Base-by-base conservation (phyloP, 2,888 invertebrate genomes). In the Pseudoips prasinana region DNA sequence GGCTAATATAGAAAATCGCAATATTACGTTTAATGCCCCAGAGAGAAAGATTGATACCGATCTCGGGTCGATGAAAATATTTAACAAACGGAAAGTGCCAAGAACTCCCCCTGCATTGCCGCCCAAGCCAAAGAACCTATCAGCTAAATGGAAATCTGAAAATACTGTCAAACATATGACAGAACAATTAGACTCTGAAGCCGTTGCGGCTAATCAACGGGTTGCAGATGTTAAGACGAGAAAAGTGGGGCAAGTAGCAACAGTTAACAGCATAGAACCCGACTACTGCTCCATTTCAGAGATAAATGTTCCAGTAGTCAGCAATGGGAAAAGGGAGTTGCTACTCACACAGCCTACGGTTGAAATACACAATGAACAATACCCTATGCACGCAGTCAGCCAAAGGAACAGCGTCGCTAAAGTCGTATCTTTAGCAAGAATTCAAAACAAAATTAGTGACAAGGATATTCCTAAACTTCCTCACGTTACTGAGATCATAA, bases 201-300 rank as follows among this genome's bases (percentile, higher is more conserved):
- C 87, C 85, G 89, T 89, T 88, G 89, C 85, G 78, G 86, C 86
- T 76, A 89, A 86, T 73, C 89, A 90, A 89, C 89, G 89, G 89
- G 86, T 85, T 82, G 82, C 86, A 84, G 88, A 89, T 73, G 88
- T 89, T 87, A 88, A 86, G 79, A 78, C 73, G 71, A 85, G 79
- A 75, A 88, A 82, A 78, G 82, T 82, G 71, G 86, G 84, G 73
- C 84, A 86, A 77, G 80, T 82, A 77, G 86, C 86, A 71, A 84
- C 83, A 64, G 63, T 77, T 40, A 82, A 80, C 59, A 79, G 67
- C 66, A 68, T 84, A 44, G 93, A 94, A 75, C 93, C 93, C 45
- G 93, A 94, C 79, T 94, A 94, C 87, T 94, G 94, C 74, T 93
- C 93, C 64, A 94, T 94, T 78, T 93, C 93, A 50, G 94, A 94